Percentiles rank a stretch among this genome's conserved stretches.
These are phyloP conservation scores for Oreortyx pictus DNA, from an alignment of 2,797 vertebrate genomes.

Conservation along the genomic window DNA sequence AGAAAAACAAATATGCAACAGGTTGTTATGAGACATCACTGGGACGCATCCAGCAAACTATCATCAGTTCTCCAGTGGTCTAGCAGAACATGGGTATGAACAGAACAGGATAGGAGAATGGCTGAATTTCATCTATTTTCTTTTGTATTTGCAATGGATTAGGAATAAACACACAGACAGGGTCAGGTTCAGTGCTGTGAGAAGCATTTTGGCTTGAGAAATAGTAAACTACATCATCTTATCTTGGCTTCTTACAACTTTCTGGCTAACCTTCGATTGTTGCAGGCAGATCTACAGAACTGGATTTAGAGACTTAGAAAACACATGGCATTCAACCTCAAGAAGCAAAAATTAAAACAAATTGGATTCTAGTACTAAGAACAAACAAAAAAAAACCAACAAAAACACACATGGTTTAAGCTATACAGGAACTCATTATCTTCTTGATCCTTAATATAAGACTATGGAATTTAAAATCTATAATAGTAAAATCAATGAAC, in stretches of 20 bases:
- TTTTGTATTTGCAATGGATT: background rate
- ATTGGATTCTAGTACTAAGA: background rate
- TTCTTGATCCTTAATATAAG: background rate
- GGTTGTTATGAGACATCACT: background rate
- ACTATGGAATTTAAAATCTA: background rate
- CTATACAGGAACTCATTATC: background rate
- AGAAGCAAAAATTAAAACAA: background rate
- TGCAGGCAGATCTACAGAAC: background rate
- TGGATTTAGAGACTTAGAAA: background rate
- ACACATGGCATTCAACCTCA: background rate
- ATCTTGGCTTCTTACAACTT: background rate
- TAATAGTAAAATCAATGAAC: constrained; percentile 6
- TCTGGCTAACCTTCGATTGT: background rate
- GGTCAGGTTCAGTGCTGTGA: background rate
- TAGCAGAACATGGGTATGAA: background rate
- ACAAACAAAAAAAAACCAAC: background rate
- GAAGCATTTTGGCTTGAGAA: background rate
- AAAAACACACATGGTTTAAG: background rate
- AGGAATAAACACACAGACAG: background rate
- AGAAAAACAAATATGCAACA: background rate
- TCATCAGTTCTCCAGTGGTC: background rate
- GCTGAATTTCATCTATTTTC: background rate
- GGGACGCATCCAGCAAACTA: background rate
- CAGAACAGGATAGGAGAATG: background rate
- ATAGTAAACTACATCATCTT: background rate